These are phyloP conservation scores for Murina feae DNA, from an alignment of 2,113 vertebrate species.

Conservation along the genomic window DNA sequence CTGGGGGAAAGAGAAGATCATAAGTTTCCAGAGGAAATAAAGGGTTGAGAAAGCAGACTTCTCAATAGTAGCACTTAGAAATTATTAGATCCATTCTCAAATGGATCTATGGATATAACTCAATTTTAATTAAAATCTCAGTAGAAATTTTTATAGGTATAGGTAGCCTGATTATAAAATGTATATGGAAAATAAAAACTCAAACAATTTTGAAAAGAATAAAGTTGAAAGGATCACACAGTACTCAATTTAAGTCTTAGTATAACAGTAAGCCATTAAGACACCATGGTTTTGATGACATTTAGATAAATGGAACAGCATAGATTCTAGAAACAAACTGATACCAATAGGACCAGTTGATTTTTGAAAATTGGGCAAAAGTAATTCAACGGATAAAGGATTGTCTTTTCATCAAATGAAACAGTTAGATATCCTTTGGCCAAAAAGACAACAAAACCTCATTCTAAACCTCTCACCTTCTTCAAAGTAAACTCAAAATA, in stretches of 20 bases:
- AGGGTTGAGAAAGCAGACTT: not conserved
- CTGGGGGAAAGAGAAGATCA: not conserved
- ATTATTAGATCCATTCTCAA: not conserved
- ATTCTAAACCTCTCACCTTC: not conserved
- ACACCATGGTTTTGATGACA: not conserved
- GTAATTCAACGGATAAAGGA: not conserved
- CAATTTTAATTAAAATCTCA: not conserved
- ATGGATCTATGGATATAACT: not conserved
- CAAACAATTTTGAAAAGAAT: not conserved
- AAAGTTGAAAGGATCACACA: not conserved
- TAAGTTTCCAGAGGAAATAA: not conserved
- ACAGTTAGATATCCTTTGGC: not conserved
- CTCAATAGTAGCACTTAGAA: not conserved
- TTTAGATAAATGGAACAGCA: not conserved
- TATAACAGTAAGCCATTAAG: not conserved
- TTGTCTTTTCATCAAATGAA: not conserved
- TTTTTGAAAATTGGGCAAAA: not conserved
- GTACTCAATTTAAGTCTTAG: not conserved
- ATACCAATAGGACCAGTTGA: not conserved
- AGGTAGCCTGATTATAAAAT: not conserved
- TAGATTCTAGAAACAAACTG: not conserved
- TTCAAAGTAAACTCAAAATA: not conserved
- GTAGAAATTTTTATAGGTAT: not conserved
- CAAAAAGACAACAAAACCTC: not conserved
- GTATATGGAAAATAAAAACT: not conserved